Base-by-base conservation (phyloP, 30 jellyfish, hydroid and myxozoan species). In the Aurelia sp. region DNA sequence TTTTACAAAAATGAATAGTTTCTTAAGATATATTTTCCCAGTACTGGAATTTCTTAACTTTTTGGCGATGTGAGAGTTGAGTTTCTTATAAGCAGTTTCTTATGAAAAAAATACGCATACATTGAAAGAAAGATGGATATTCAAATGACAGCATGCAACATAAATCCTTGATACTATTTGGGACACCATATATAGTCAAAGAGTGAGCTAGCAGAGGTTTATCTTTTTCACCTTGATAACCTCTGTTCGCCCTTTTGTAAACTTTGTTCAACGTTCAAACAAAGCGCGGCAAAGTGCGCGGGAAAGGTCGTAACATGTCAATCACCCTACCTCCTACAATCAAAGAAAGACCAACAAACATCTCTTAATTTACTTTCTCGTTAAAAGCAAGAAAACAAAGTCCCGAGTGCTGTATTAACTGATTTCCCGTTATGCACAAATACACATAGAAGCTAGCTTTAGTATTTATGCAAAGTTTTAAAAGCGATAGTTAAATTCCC, bases 351-450 rank as follows among this genome's bases (percentile, higher is more conserved):
- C 87, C 62, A 76, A 76, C 87, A 75, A 12, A 10, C 31, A 58
- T 38, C 31, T 72, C 19, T 52, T n/a, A 50, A 48, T 76, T 47
- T 55, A 57, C 61, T 55, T 55, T 40, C 64, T 79, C 63, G 66
- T 27, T 62, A 59, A 53, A 63, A 2, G 55, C 17, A 18, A 17
- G 48, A 13, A 40, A 9, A 77, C n/a, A 77, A 57, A 77, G 69
- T 59, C 17, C 21, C 30, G 38, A 58, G 30, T 61, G 55, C 51
- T 24, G 61, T 24, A 41, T 40, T 10, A 50, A 63, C 33, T 19
- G 30, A 44, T 63, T 79, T 63, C 89, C 89, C 40, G 68, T 40
- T 47, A 24, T 61, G 24, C 27, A 77, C 76, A 59, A 40, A 75
- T 27, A 75, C 18, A n/a, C 40, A 10, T n/a, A 58, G 11, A 33